Evolutionary conservation across 2,113 vertebrate genomes (phyloP).

Genomic region (Regulus satrapa): DNA sequence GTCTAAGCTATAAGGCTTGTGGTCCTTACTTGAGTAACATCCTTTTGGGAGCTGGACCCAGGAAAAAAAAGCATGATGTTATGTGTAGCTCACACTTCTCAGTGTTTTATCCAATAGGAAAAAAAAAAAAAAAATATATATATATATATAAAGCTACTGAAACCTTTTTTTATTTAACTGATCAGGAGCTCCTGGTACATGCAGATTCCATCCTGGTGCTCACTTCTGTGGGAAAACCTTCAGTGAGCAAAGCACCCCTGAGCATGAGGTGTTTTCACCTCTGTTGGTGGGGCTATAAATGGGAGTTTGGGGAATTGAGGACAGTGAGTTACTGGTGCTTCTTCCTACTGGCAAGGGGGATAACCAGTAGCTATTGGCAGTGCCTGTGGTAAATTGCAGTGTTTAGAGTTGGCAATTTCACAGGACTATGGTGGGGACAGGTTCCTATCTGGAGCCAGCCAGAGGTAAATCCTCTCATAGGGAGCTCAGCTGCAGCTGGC

Average conservation of each 20-base stretch:
- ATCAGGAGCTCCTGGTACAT: background rate
- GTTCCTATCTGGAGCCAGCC: background rate
- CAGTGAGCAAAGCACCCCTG: background rate
- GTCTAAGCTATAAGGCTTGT: background rate
- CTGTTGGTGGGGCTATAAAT: background rate
- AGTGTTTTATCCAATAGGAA: background rate
- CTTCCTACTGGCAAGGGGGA: background rate
- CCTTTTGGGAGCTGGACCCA: background rate
- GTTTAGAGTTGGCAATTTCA: background rate
- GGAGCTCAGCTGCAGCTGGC: background rate
- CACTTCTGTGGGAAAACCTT: background rate
- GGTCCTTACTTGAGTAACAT: background rate
- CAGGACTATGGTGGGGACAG: background rate
- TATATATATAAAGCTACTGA: background rate
- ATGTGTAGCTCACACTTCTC: background rate
- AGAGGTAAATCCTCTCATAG: background rate
- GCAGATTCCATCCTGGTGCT: rapidly evolving
- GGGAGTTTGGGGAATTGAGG: rapidly evolving
- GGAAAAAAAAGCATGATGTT: rapidly evolving
- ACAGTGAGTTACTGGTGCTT: background rate
- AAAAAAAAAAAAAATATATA: no score
- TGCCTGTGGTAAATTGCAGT: background rate
- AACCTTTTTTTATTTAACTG: background rate
- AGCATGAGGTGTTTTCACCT: background rate
- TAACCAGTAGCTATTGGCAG: background rate